These are phyloP conservation scores for Thunnus thynnus DNA, from an alignment of 2,113 vertebrate genomes.

Conservation along the genomic window DNA sequence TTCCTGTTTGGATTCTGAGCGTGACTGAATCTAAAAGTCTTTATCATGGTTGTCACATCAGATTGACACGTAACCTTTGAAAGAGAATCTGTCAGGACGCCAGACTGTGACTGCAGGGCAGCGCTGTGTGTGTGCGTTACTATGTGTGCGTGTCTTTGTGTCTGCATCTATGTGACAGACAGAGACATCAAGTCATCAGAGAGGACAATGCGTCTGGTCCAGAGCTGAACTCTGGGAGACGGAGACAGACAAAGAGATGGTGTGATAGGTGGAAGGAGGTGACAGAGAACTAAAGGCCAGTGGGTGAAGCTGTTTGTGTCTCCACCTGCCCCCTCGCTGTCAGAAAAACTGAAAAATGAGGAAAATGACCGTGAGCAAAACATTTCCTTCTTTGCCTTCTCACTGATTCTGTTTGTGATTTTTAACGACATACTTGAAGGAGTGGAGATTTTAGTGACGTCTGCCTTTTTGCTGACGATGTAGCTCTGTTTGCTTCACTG, in stretches of 20 bases:
- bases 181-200: conserved; percentile 79
- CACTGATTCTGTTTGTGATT: not conserved
- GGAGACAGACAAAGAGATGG: conserved; percentile 57
- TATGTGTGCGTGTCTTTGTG: conserved; percentile 27
- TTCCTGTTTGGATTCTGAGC: conserved; percentile 5
- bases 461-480: too few relatives aligned
- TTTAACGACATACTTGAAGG: not conserved
- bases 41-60: conserved; percentile 67
- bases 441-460: not conserved
- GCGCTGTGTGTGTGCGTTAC: conserved; percentile 17
- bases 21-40: conserved; percentile 39
- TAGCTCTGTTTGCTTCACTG: not conserved
- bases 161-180: conserved; percentile 55
- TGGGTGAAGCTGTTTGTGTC: conserved; percentile 47
- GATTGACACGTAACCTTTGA: conserved; percentile 73
- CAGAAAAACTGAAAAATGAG: conserved; percentile 12
- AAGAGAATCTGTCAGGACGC: conserved; percentile 54
- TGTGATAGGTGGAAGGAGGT: conserved; percentile 63
- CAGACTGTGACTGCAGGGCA: conserved; percentile 51
- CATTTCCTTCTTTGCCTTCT: not conserved
- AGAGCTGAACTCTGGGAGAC: conserved; percentile 55
- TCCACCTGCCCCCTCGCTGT: conserved; percentile 29
- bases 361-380: not conserved
- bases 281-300: conserved; percentile 49
- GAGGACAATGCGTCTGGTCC: conserved; percentile 61